Evolutionary conservation across 2,888 invertebrate species (phyloP).

Genomic region (Tetragnatha montana): DNA sequence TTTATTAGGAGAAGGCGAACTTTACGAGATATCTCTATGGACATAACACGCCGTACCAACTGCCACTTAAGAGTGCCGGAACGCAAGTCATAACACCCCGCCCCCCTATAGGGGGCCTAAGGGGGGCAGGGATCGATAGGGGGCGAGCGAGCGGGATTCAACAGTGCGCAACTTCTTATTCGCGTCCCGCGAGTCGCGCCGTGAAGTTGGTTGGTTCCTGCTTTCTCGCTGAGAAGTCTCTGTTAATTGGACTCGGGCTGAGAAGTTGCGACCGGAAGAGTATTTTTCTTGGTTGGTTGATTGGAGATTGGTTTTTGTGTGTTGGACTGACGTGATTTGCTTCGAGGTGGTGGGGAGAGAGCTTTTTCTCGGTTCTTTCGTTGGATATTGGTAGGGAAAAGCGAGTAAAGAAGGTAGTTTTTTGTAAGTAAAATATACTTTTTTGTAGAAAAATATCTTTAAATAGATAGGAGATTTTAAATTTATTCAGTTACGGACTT

Average conservation of each 20-base stretch:
- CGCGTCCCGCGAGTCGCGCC: conserved; percentile 16
- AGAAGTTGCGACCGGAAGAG: no score
- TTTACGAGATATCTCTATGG: conserved; percentile 9
- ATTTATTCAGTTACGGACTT: no score
- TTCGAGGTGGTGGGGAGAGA: no score
- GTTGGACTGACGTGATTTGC: no score
- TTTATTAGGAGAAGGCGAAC: conserved; percentile 4
- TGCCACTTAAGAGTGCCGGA: conserved; percentile 23
- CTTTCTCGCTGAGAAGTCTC: background rate
- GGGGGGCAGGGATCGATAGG: conserved; percentile 14
- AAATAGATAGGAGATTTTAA: no score
- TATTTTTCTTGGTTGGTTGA: no score
- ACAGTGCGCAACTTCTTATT: conserved; percentile 52
- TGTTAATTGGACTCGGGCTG: background rate
- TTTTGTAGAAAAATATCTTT: no score
- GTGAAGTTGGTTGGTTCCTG: background rate
- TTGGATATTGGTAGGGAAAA: background rate
- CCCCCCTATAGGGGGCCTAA: background rate
- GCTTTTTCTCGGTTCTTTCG: background rate
- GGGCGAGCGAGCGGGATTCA: conserved; percentile 28
- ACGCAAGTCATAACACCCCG: conserved; percentile 1
- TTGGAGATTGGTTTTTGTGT: no score
- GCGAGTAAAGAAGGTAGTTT: background rate
- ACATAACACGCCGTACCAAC: conserved; percentile 5
- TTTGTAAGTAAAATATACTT: no score